phyloP scores from a whole-genome alignment of 2,888 invertebrate genomes.

The Aleiodes leptofemur region DNA sequence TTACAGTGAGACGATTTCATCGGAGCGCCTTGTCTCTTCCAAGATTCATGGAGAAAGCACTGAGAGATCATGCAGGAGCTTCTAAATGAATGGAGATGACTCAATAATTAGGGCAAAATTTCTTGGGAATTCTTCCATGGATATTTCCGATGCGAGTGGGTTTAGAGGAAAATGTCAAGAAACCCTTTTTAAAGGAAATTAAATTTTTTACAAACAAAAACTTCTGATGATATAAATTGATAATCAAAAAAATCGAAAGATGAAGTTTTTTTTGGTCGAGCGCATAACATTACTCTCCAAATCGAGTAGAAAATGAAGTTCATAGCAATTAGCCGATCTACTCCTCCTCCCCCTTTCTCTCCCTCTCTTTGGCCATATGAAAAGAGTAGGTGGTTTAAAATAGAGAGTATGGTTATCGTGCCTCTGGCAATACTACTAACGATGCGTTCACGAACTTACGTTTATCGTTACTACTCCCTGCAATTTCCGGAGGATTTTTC shows the following conservation, averaged over 20 bases:
- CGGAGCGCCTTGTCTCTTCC: constrained; percentile 91
- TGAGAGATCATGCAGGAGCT: constrained; percentile 36
- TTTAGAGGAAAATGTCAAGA: background rate
- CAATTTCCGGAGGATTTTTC: constrained; percentile 55
- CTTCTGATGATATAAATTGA: no score
- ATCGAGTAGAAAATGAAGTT: background rate
- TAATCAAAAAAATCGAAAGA: background rate
- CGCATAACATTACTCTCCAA: background rate
- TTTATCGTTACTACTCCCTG: constrained; percentile 67
- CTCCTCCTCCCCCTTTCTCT: constrained; percentile 6
- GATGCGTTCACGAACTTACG: constrained; percentile 67
- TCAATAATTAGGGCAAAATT: background rate
- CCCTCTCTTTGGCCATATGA: constrained; percentile 1
- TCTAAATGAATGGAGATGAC: constrained; percentile 25
- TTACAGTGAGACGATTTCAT: constrained; percentile 90
- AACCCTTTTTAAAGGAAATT: no score
- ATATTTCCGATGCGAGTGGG: background rate
- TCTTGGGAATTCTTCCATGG: background rate
- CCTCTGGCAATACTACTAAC: constrained; percentile 67
- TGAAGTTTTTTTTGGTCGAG: no score
- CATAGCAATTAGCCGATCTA: constrained; percentile 35
- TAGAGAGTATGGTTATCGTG: constrained; percentile 54
- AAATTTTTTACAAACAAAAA: no score
- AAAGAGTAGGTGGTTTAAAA: constrained; percentile 10
- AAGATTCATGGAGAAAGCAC: constrained; percentile 80